A percentile compares a stretch with the other conserved stretches of the same genome.
phyloP scores from a whole-genome alignment of 2,113 vertebrate genomes.

The Collichthys lucidus region DNA sequence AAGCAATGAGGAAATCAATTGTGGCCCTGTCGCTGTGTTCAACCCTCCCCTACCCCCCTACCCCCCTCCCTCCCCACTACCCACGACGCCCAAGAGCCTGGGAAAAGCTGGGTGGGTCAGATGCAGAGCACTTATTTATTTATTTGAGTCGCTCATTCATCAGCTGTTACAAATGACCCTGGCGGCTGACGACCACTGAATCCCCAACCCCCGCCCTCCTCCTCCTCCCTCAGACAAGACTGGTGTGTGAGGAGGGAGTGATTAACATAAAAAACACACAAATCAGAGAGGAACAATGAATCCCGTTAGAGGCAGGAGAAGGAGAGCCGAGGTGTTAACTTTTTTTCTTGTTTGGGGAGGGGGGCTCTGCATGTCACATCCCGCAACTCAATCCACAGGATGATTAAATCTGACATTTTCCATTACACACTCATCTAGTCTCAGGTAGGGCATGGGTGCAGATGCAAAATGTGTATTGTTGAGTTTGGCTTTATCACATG shows the following conservation, averaged over 20 bases:
- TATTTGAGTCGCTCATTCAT: slow-evolving; percentile 83
- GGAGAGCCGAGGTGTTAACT: slow-evolving; percentile 52
- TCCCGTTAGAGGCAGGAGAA: slow-evolving; percentile 61
- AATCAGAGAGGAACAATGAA: slow-evolving; percentile 79
- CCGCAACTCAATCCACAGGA: slow-evolving; percentile 32
- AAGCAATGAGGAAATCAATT: slow-evolving; percentile 87
- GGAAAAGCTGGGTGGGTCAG: slow-evolving; percentile 77
- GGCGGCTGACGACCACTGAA: slow-evolving; percentile 72
- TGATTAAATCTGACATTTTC: slow-evolving; percentile 11
- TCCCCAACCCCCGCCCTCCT: slow-evolving; percentile 26
- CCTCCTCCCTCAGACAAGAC: slow-evolving; percentile 63
- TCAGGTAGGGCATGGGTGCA: background rate
- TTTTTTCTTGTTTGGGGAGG: slow-evolving; percentile 12
- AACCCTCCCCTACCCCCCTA: slow-evolving; percentile 37
- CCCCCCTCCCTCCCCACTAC: background rate
- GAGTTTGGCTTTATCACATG: background rate
- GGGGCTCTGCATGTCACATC: slow-evolving; percentile 21
- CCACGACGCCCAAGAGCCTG: slow-evolving; percentile 62
- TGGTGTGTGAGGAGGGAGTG: slow-evolving; percentile 62
- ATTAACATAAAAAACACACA: slow-evolving; percentile 83
- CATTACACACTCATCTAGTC: background rate
- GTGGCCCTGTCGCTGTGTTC: slow-evolving; percentile 78
- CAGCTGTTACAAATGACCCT: slow-evolving; percentile 83
- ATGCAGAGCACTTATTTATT: slow-evolving; percentile 81
- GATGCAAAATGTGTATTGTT: background rate